Conservation (phyloP, 2,797 vertebrate genomes). For the Poliocrania exsul region DNA sequence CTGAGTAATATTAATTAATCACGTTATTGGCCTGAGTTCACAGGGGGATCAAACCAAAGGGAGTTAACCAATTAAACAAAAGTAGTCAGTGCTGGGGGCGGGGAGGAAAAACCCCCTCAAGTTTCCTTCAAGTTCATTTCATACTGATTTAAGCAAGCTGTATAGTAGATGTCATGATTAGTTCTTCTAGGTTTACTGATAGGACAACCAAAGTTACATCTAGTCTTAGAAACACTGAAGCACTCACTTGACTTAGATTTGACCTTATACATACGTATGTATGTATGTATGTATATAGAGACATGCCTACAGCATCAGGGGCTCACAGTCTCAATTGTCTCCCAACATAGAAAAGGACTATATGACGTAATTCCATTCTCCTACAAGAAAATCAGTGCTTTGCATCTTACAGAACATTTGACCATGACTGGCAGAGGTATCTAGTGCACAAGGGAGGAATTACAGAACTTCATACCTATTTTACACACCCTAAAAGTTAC, state of each 20-base stretch:
- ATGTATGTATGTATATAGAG: too few species aligned
- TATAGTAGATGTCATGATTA: neutral
- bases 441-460: neutral
- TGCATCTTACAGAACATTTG: neutral
- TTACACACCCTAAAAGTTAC: neutral
- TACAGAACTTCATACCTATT: neutral
- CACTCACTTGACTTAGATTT: neutral
- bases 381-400: neutral
- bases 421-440: neutral
- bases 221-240: neutral
- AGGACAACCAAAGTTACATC: neutral
- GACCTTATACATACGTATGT: neutral
- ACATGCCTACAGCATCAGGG: too few species aligned
- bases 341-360: neutral
- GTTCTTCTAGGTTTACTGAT: neutral
- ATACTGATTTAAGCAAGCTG: neutral
- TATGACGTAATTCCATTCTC: neutral
- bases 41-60: neutral
- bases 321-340: neutral
- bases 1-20: neutral
- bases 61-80: neutral
- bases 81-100: neutral
- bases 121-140: neutral
- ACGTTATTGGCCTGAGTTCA: neutral
- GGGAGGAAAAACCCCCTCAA: too few species aligned